Evolutionary conservation across 2,888 invertebrate species (phyloP), one percentile per base, ranked within the genome.

Genomic region (Trachelus stipa): DNA sequence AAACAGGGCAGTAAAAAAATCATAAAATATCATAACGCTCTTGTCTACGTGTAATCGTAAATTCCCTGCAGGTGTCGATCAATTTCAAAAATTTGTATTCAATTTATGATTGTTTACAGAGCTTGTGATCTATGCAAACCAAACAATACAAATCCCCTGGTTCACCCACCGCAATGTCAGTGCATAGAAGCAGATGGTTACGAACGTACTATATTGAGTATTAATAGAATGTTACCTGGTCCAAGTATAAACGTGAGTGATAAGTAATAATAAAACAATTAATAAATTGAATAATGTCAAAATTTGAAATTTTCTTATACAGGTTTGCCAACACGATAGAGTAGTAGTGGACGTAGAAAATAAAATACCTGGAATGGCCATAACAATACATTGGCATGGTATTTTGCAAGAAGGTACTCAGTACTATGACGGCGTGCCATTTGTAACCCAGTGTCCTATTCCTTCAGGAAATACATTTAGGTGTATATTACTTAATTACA

Each of bases 361-460:
- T 91, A 95, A 95, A 85, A 94, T 97, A 94, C 96, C 96, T 89
- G 96, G 96, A 81, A 95, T 96, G 94, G 97, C 96, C 89, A 95
- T 96, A 23, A 96, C 96, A 77, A 94, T 98, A 81, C 98, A 98
- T 91, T 97, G 97, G 97, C 97, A 97, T 90, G 98, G 98, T 83
- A 94, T 97, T 87, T 95, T 94, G 93, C 96, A 97, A 90, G 93
- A 95, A 86, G 96, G 95, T 77, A 94, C 96, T 4, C 96, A 96
- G 88, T 96, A 96, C 92, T 96, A 96, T 89, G 97, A 97, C 87
- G 97, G 97, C 83, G 97, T 97, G 73, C 96, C 97, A 34, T 96
- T 96, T 87, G 96, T 97, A 73, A 97, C 97, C 1, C 97, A 97
- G 91, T 97, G 97, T 91, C 96, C 97, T 73, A 97, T 97, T 86